Percentiles rank a stretch among this genome's conserved stretches.
phyloP scores from a whole-genome alignment of 2,113 vertebrate species.

The Pantherophis guttatus region DNA sequence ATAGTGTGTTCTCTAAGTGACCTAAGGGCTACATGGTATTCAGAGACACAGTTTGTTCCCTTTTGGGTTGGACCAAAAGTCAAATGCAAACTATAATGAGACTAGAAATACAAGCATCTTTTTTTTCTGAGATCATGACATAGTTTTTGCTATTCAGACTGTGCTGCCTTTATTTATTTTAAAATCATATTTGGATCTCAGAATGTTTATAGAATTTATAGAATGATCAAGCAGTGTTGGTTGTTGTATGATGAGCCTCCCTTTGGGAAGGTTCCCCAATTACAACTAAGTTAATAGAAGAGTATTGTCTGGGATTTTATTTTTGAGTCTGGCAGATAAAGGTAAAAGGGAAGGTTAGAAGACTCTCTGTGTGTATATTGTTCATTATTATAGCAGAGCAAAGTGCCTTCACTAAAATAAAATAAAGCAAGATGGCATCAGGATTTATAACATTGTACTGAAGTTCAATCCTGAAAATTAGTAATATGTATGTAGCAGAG shows the following conservation, averaged over 20 bases:
- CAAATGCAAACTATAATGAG: not conserved
- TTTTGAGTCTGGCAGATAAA: not conserved
- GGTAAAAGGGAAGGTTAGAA: not conserved
- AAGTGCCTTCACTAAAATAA: not conserved
- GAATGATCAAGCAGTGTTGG: too few species aligned
- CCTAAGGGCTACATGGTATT: not conserved
- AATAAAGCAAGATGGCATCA: not conserved
- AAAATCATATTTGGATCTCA: not conserved
- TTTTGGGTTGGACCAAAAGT: not conserved
- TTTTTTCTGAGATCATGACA: not conserved
- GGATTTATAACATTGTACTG: not conserved
- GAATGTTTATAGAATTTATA: too few species aligned
- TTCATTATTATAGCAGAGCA: not conserved
- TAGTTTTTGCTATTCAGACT: not conserved
- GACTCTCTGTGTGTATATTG: not conserved
- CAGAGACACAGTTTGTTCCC: not conserved
- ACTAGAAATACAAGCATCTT: not conserved
- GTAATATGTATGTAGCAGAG: constrained; percentile 4
- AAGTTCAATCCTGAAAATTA: not conserved
- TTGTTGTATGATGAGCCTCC: not conserved
- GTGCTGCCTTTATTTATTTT: not conserved
- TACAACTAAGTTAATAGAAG: not conserved
- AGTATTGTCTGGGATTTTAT: not conserved
- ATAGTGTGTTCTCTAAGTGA: not conserved
- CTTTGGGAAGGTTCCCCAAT: not conserved